phyloP scores from a whole-genome alignment of 2,797 vertebrate species.

The Melanogrammus aeglefinus region DNA sequence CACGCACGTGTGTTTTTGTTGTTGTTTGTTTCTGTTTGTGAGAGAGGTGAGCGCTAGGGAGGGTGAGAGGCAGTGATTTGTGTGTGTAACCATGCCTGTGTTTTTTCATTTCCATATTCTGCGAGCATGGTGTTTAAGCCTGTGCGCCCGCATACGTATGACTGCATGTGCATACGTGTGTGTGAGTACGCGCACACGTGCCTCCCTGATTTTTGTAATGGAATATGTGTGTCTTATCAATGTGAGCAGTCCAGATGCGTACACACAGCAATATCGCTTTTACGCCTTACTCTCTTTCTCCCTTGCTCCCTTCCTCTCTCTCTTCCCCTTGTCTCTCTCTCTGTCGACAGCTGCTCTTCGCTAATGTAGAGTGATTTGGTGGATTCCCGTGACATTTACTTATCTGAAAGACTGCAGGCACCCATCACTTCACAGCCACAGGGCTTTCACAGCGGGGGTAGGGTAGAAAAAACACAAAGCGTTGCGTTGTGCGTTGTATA shows the following conservation, averaged over 20 bases:
- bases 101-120: background rate
- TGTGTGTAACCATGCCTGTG: background rate
- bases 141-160: background rate
- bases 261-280: conserved; percentile 5
- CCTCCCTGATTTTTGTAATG: background rate
- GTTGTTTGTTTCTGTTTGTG: background rate
- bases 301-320: conserved; percentile 17
- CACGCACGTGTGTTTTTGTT: background rate
- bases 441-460: conserved; percentile 7
- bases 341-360: conserved; percentile 14
- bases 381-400: conserved; percentile 40
- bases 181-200: background rate
- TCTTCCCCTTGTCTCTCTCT: conserved; percentile 8
- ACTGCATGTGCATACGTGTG: background rate
- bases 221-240: conserved; percentile 13
- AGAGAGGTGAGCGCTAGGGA: background rate
- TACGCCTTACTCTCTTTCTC: conserved; percentile 13
- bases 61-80: background rate
- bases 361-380: conserved; percentile 39
- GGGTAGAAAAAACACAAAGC: background rate
- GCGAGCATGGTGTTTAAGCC: background rate
- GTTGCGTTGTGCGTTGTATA: too few species aligned
- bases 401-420: conserved; percentile 49
- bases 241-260: conserved; percentile 10
- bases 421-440: conserved; percentile 22